phyloP scores from a whole-genome alignment of 2,113 vertebrate genomes.

The Pygoscelis adeliae region DNA sequence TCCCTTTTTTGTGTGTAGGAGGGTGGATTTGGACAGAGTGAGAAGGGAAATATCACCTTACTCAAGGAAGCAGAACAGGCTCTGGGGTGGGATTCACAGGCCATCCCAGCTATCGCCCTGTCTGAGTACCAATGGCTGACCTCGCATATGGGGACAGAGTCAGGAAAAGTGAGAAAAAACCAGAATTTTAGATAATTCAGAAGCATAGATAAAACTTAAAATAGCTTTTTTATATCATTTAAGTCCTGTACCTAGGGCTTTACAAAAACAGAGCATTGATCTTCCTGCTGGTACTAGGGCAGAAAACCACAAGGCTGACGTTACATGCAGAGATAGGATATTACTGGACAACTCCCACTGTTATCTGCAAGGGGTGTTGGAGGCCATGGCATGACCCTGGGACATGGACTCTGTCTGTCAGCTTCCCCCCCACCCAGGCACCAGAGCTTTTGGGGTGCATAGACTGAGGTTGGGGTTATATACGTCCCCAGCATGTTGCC shows the following conservation, averaged over 20 bases:
- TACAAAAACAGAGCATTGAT: not conserved
- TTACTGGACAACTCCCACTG: not conserved
- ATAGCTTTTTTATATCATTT: not conserved
- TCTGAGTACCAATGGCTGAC: not conserved
- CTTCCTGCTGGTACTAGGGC: not conserved
- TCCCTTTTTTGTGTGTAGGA: not conserved
- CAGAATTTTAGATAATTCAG: not conserved
- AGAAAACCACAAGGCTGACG: not conserved
- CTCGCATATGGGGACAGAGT: not conserved
- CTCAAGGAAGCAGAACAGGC: not conserved
- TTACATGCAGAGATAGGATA: rapidly evolving
- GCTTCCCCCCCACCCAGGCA: not conserved
- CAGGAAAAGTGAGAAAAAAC: not conserved
- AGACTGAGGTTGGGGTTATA: not conserved
- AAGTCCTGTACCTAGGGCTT: not conserved
- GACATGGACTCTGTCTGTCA: not conserved
- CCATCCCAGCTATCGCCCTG: not conserved
- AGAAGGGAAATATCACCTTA: not conserved
- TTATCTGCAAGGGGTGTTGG: not conserved
- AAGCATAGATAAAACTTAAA: not conserved
- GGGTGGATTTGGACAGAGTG: not conserved
- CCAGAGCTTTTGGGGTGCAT: not conserved
- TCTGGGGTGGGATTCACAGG: not conserved
- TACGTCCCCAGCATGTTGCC: not conserved
- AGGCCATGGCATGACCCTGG: not conserved